These are phyloP conservation scores for Poliocrania exsul DNA, from an alignment of 2,797 vertebrate genomes.

Conservation along the genomic window DNA sequence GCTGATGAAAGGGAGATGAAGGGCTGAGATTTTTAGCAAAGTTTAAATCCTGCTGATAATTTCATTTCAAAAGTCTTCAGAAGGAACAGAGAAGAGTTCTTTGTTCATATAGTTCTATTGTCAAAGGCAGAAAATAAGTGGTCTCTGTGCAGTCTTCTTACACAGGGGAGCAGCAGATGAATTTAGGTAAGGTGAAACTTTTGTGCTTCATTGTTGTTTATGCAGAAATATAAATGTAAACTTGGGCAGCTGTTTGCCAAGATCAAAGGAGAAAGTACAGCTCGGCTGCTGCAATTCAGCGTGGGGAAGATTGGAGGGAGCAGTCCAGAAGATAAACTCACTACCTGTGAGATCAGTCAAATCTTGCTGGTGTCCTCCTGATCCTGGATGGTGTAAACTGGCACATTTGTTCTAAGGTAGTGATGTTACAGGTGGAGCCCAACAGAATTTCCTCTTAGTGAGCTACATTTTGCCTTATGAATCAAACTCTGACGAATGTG, in stretches of 20 bases:
- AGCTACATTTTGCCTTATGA: not conserved
- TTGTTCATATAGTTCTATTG: not conserved
- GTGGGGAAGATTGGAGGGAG: constrained; percentile 72
- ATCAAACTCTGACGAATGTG: not conserved
- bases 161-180: not conserved
- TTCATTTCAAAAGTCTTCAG: not conserved
- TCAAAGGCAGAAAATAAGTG: not conserved
- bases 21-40: not conserved
- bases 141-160: not conserved
- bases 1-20: not conserved
- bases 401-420: not conserved
- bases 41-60: not conserved
- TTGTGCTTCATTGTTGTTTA: not conserved
- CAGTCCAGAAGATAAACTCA: constrained; percentile 47
- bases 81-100: not conserved
- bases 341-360: constrained; percentile 3
- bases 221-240: constrained; percentile 72
- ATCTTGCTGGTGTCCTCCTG: not conserved
- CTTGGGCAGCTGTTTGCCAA: constrained; percentile 27
- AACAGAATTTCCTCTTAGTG: not conserved
- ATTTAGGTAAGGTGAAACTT: not conserved
- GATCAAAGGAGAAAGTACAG: constrained; percentile 51
- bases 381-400: not conserved
- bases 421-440: not conserved
- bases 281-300: constrained; percentile 53